These are phyloP conservation scores for Morbakka virulenta DNA, from an alignment of 30 jellyfish, hydroid and myxozoan genomes.

Conservation along the genomic window DNA sequence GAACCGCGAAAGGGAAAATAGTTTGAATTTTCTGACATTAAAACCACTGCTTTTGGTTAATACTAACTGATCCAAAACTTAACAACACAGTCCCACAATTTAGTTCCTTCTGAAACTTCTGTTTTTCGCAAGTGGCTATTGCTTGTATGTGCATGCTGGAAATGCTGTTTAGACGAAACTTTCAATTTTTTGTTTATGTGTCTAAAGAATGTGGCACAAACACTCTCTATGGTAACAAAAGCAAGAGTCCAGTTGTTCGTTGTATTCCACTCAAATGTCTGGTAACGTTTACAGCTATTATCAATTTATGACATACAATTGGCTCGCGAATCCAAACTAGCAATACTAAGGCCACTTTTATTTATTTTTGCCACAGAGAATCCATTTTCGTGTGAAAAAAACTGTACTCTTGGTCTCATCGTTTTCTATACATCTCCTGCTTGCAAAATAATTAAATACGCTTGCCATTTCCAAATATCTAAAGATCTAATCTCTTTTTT, in stretches of 20 bases:
- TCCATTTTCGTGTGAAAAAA: no score
- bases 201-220: not conserved
- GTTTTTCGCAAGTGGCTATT: not conserved
- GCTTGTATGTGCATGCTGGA: not conserved
- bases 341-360: no score
- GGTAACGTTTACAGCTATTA: not conserved
- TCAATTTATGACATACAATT: not conserved
- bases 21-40: not conserved
- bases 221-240: not conserved
- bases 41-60: not conserved
- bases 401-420: not conserved
- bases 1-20: not conserved
- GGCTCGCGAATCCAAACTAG: not conserved
- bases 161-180: not conserved
- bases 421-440: not conserved
- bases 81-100: not conserved
- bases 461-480: no score
- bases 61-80: not conserved
- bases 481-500: no score
- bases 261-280: constrained; percentile 4
- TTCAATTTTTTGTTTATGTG: not conserved
- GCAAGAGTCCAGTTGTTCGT: constrained; percentile 22
- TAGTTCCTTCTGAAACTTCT: not conserved
- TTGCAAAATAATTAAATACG: not conserved
- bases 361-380: no score